Evolutionary conservation across 2,113 vertebrate genomes (phyloP).

Genomic region (Seriola quinqueradiata): DNA sequence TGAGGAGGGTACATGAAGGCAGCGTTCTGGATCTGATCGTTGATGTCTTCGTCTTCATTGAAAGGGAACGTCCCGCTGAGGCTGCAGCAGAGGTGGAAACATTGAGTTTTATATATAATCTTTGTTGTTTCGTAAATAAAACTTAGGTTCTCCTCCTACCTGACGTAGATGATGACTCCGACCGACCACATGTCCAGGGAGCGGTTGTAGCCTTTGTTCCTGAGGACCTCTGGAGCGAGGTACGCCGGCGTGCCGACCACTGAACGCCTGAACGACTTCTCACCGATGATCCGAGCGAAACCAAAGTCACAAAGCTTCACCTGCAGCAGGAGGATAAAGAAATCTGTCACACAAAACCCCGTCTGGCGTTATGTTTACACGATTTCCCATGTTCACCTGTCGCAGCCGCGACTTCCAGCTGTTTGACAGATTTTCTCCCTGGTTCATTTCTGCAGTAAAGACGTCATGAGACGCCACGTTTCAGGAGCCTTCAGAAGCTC

Average conservation of each 20-base stretch:
- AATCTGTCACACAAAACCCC: no score
- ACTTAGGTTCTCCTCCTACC: slow-evolving; percentile 37
- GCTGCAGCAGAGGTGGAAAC: slow-evolving; percentile 70
- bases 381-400: no score
- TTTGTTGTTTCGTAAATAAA: not conserved
- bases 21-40: slow-evolving; percentile 98
- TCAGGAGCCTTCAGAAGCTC: no score
- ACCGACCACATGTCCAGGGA: slow-evolving; percentile 99
- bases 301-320: slow-evolving; percentile 99
- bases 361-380: no score
- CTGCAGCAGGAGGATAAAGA: slow-evolving; percentile 75
- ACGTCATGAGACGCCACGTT: no score
- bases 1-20: slow-evolving; percentile 99
- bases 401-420: no score
- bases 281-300: slow-evolving; percentile 97
- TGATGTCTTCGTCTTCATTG: slow-evolving; percentile 98
- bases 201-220: slow-evolving; percentile 98
- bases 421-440: no score
- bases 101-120: no score
- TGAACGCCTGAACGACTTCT: slow-evolving; percentile 96
- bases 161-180: slow-evolving; percentile 96
- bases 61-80: slow-evolving; percentile 98
- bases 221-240: slow-evolving; percentile 94
- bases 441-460: no score
- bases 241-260: slow-evolving; percentile 98